phyloP scores from a whole-genome alignment of 2,113 vertebrate genomes.

The Leptobrachium ailaonicum region DNA sequence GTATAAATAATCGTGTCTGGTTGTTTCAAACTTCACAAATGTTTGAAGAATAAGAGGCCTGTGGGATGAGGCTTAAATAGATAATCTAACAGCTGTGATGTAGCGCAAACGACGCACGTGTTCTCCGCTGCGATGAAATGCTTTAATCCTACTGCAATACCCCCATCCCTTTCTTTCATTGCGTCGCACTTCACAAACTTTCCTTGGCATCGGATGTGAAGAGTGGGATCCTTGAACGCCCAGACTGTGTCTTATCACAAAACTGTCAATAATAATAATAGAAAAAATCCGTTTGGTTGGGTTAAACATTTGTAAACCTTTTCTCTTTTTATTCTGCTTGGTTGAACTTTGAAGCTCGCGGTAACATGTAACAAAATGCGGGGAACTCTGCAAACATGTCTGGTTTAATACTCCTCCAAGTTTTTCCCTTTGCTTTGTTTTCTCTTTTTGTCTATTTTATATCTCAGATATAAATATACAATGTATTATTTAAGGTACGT shows the following conservation, averaged over 20 bases:
- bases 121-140: conserved; percentile 23
- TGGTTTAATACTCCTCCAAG: conserved; percentile 15
- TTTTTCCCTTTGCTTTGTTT: conserved; percentile 2
- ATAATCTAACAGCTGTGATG: conserved; percentile 28
- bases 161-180: background rate
- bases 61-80: background rate
- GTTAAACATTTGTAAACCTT: background rate
- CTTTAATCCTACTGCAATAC: conserved; percentile 29
- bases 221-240: conserved; percentile 12
- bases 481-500: no score
- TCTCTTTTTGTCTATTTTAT: background rate
- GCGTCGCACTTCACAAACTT: conserved; percentile 6
- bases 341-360: background rate
- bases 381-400: conserved; percentile 7
- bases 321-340: background rate
- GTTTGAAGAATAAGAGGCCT: background rate
- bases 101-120: background rate
- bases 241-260: conserved; percentile 29
- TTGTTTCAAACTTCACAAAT: background rate
- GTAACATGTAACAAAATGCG: background rate
- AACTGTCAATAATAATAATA: background rate
- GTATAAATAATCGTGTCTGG: background rate
- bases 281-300: background rate
- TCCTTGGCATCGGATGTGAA: conserved; percentile 35
- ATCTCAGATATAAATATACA: no score